Conservation (phyloP, 2,797 vertebrate genomes). For the Erpetoichthys calabaricus region DNA sequence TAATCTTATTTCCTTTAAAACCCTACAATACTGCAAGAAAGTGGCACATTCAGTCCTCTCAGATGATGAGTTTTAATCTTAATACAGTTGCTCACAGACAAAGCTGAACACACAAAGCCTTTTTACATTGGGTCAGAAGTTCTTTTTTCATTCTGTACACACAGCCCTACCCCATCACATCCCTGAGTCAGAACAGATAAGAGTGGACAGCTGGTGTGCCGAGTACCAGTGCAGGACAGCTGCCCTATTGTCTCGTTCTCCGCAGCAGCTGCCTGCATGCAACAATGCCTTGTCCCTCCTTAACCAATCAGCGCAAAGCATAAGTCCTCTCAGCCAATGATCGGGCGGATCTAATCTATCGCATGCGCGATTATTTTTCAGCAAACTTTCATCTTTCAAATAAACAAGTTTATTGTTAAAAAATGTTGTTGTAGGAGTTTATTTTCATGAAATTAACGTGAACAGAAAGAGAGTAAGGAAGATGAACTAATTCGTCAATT, state of each 20-base stretch:
- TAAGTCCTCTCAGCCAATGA: slow-evolving; percentile 66
- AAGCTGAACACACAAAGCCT: slow-evolving; percentile 75
- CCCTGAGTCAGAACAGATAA: slow-evolving; percentile 78
- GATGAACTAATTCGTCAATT: slow-evolving; percentile 37
- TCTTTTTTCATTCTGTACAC: slow-evolving; percentile 72
- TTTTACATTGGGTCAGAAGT: slow-evolving; percentile 96
- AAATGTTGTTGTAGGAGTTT: slow-evolving; percentile 13
- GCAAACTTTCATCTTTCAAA: slow-evolving; percentile 60
- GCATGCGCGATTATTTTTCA: slow-evolving; percentile 87
- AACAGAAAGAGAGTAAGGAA: no score
- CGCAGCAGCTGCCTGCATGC: slow-evolving; percentile 95
- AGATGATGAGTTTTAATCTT: slow-evolving; percentile 63
- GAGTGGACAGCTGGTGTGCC: slow-evolving; percentile 99
- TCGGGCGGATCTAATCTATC: slow-evolving; percentile 77
- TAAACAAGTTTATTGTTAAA: slow-evolving; percentile 41
- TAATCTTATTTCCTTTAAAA: no score
- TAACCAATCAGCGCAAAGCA: slow-evolving; percentile 63
- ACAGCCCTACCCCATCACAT: slow-evolving; percentile 71
- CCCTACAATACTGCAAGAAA: no score
- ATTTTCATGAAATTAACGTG: slow-evolving; percentile 10
- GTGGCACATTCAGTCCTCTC: no score
- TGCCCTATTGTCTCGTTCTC: slow-evolving; percentile 98
- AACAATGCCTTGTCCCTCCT: slow-evolving; percentile 72
- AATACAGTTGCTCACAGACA: slow-evolving; percentile 80
- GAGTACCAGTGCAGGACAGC: slow-evolving; percentile 96